These are phyloP conservation scores for Euura saliciscinereae DNA, from an alignment of 1,140 invertebrate genomes.

Conservation along the genomic window DNA sequence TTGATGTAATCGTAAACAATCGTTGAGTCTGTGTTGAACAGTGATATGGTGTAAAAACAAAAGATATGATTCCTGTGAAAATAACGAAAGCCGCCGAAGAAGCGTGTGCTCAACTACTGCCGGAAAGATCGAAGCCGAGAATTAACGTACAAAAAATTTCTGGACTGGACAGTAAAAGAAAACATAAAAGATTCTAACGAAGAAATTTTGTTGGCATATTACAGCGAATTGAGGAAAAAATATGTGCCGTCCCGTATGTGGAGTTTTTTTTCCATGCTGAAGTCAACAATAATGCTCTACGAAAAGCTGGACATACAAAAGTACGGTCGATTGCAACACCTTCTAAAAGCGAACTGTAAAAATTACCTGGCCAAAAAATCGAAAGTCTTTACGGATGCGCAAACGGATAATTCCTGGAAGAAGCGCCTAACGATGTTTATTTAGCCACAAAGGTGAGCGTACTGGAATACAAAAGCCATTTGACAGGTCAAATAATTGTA, in stretches of 20 bases:
- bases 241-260: slow-evolving; percentile 14
- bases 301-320: slow-evolving; percentile 16
- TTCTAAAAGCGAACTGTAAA: slow-evolving; percentile 17
- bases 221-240: not conserved
- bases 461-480: not conserved
- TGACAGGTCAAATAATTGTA: no score
- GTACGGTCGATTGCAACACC: slow-evolving; percentile 12
- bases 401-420: slow-evolving; percentile 14
- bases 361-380: slow-evolving; percentile 16
- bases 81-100: not conserved
- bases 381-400: not conserved
- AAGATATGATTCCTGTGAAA: not conserved
- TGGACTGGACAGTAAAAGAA: not conserved
- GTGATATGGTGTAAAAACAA: not conserved
- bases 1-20: not conserved
- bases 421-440: slow-evolving; percentile 18
- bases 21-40: not conserved
- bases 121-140: not conserved
- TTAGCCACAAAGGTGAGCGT: slow-evolving; percentile 23
- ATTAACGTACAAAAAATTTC: not conserved
- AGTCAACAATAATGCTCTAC: slow-evolving; percentile 18
- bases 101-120: not conserved
- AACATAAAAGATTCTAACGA: not conserved
- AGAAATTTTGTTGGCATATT: not conserved
- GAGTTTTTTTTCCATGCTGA: slow-evolving; percentile 21